These are phyloP conservation scores for Diadema setosum DNA, from an alignment of 35 echinoderm and acorn worm species.

Conservation along the genomic window DNA sequence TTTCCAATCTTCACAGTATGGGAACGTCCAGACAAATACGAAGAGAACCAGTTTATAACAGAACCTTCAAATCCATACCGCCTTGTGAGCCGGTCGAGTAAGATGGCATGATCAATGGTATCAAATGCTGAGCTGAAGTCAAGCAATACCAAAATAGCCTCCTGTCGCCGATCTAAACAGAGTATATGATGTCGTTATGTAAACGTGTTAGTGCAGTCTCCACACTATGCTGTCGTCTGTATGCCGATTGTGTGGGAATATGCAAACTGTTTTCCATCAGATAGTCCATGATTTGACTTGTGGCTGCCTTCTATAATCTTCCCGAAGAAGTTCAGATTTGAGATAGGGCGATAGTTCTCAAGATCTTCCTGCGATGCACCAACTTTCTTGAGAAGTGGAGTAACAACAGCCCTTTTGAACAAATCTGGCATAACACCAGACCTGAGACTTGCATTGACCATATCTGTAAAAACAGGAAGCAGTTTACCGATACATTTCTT, in stretches of 20 bases:
- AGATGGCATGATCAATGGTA: slow-evolving; percentile 42
- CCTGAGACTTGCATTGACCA: slow-evolving; percentile 34
- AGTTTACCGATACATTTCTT: neutral
- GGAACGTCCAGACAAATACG: neutral
- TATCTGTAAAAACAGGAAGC: neutral
- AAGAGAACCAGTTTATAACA: slow-evolving; percentile 21
- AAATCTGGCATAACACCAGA: slow-evolving; percentile 17
- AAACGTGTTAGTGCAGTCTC: slow-evolving; percentile 69
- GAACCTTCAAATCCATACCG: slow-evolving; percentile 39
- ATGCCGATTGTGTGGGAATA: neutral
- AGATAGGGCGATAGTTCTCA: slow-evolving; percentile 44
- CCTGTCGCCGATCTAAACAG: slow-evolving; percentile 44
- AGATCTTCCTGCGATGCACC: neutral
- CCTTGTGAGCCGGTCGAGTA: slow-evolving; percentile 22
- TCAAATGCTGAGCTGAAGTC: slow-evolving; percentile 81
- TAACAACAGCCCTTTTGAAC: slow-evolving; percentile 26
- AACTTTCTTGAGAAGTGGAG: slow-evolving; percentile 33
- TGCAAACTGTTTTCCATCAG: slow-evolving; percentile 31
- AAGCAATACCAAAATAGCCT: slow-evolving; percentile 50
- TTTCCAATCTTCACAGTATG: neutral
- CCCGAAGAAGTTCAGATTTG: slow-evolving; percentile 10
- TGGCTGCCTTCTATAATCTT: neutral
- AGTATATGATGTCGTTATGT: slow-evolving; percentile 44
- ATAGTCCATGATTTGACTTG: slow-evolving; percentile 14
- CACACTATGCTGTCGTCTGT: slow-evolving; percentile 18